These are phyloP conservation scores for Trogon melanurus DNA, from an alignment of 2,113 vertebrate genomes.

Conservation along the genomic window DNA sequence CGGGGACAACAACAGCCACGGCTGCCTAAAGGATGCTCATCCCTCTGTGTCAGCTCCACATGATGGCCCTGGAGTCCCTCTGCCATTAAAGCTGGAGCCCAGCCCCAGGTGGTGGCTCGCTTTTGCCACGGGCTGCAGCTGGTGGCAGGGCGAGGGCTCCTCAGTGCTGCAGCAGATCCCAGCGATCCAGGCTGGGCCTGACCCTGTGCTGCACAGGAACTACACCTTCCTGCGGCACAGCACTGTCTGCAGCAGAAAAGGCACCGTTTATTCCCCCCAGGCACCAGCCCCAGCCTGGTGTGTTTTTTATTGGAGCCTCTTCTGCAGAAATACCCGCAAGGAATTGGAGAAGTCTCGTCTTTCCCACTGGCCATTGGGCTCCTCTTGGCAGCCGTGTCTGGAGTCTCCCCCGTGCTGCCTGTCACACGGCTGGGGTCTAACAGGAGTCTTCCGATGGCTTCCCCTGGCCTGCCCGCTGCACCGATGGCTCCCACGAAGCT, in stretches of 20 bases:
- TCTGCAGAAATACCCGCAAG: neutral
- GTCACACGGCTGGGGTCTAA: fast-evolving
- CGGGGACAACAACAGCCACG: fast-evolving
- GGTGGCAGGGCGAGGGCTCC: no score
- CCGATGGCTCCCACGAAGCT: neutral
- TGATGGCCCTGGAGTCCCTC: no score
- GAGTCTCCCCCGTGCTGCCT: fast-evolving
- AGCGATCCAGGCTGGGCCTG: neutral
- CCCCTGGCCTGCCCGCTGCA: fast-evolving
- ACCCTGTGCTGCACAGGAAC: neutral
- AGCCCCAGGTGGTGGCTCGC: no score
- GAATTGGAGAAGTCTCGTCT: neutral
- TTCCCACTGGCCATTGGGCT: fast-evolving
- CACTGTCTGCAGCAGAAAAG: neutral
- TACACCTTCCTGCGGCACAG: neutral
- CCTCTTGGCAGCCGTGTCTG: neutral
- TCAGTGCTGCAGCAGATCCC: neutral
- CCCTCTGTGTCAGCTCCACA: no score
- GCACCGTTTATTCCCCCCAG: neutral
- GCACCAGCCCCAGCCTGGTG: fast-evolving
- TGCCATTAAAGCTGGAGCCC: no score
- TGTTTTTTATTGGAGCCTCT: neutral
- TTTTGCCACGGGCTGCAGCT: no score
- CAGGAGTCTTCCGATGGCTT: fast-evolving
- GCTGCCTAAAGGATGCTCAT: no score